Base-by-base conservation (phyloP, 2,797 vertebrate species). In the Pseudomugil tenellus region DNA sequence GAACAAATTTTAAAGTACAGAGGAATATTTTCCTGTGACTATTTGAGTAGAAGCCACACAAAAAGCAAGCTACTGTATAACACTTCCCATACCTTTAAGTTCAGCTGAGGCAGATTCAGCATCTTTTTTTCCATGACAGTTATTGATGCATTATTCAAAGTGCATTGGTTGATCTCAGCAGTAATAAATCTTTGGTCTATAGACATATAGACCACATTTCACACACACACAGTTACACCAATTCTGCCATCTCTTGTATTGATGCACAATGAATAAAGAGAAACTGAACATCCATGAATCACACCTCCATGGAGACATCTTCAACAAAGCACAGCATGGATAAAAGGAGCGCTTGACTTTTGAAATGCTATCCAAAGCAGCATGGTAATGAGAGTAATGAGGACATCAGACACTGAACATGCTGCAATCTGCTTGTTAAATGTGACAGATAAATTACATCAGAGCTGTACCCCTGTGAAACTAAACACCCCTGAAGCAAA, bases 61-160 rank as follows among this genome's bases (percentile, higher is more conserved):
- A 21, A 65, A 58, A 73, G 48, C 57, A 53, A 63, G 63, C 68
- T 57, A 70, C 71, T 74, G 59, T 60, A 63, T 29, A 23, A 62
- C 43, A 28, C 63, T 74, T 74, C 63, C 70, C 72, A 72, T 59
- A 82, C 58, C 65, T 76, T 67, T 63, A 77, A 69, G 74, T 66
- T 82, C 68, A 80, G 70, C 72, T 62, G 59, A 82, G 56, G 70
- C 61, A 14, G 49, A 80, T 85, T 89, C 85, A 84, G 79, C 84
- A 85, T 62, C 77, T 84, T 29, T 6, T 81, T 87, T 77, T 77
- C 59, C 63, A 67, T 63, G 75, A 83, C 80, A 83, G 76, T 51
- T 57, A 55, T 37, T 63, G 68, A 86, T 90, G 85, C 84, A 90
- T 93, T 85, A 92, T 89, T 90, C 87, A 88, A 14, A 6, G 70